These are phyloP conservation scores for Ceraclea dissimilis DNA, from an alignment of 2,888 invertebrate genomes.

Conservation along the genomic window DNA sequence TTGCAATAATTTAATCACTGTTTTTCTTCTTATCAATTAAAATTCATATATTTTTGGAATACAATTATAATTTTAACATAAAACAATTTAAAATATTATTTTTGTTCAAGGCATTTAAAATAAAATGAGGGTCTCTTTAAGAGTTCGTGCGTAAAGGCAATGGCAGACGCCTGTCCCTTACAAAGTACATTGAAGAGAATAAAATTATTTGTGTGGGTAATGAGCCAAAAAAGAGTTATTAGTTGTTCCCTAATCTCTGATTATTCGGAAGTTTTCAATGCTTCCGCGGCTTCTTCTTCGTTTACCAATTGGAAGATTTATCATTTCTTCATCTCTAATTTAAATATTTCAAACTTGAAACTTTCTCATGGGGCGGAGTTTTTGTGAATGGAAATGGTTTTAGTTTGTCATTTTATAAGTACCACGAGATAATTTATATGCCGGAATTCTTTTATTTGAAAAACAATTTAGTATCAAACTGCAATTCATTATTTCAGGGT, in stretches of 20 bases:
- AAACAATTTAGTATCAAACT: too few relatives aligned
- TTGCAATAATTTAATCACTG: not conserved
- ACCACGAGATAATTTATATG: too few relatives aligned
- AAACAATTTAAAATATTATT: not conserved
- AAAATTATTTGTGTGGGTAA: not conserved
- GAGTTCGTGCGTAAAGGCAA: not conserved
- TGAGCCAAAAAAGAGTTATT: not conserved
- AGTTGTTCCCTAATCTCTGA: not conserved
- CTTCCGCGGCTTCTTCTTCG: not conserved
- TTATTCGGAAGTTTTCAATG: not conserved
- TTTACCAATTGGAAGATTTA: not conserved
- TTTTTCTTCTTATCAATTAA: not conserved
- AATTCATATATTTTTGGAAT: too few relatives aligned
- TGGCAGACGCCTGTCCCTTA: not conserved
- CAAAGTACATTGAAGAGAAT: not conserved
- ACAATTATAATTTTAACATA: too few relatives aligned
- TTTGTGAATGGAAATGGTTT: too few relatives aligned
- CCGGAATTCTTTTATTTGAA: too few relatives aligned
- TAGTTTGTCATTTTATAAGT: too few relatives aligned
- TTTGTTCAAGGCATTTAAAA: not conserved
- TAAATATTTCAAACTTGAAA: too few relatives aligned
- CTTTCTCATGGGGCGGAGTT: too few relatives aligned
- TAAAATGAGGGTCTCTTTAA: not conserved
- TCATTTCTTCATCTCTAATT: not conserved
- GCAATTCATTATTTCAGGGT: too few relatives aligned